Conservation (phyloP, 2,888 invertebrate genomes). For the Trichacis sp. region DNA sequence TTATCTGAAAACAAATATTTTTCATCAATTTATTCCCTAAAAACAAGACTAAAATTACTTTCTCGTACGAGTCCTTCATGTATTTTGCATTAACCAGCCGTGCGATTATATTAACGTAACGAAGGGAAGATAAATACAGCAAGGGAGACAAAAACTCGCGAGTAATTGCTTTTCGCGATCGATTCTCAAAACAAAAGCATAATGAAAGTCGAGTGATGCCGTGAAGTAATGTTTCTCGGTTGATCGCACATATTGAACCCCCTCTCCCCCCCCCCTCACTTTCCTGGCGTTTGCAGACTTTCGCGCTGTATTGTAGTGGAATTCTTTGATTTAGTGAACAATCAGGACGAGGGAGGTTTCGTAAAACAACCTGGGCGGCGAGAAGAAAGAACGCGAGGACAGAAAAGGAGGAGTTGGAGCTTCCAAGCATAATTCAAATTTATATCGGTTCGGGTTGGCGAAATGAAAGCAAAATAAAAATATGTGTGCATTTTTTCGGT, state of each 20-base stretch:
- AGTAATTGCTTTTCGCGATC: slow-evolving; percentile 42
- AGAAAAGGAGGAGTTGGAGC: slow-evolving; percentile 8
- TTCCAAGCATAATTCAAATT: slow-evolving; percentile 48
- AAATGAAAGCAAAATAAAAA: too few relatives aligned
- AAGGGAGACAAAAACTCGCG: slow-evolving; percentile 38
- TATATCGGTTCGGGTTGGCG: slow-evolving; percentile 45
- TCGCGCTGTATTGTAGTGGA: slow-evolving; percentile 29
- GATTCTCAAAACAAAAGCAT: slow-evolving; percentile 39
- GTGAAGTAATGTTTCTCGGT: slow-evolving; percentile 39
- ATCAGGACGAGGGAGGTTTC: slow-evolving; percentile 15
- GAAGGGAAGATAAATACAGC: slow-evolving; percentile 35
- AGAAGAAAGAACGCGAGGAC: slow-evolving; percentile 20
- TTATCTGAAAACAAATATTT: too few relatives aligned
- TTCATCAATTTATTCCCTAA: too few relatives aligned
- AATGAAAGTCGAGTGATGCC: slow-evolving; percentile 35
- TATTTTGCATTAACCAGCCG: slow-evolving; percentile 30
- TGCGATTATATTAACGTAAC: slow-evolving; percentile 31
- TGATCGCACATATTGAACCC: slow-evolving; percentile 37
- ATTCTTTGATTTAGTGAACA: slow-evolving; percentile 39
- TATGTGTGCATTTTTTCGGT: too few relatives aligned
- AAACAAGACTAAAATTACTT: background rate
- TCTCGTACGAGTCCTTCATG: slow-evolving; percentile 23
- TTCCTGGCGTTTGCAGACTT: slow-evolving; percentile 4
- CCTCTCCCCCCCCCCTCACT: too few relatives aligned
- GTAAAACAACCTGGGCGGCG: slow-evolving; percentile 31